Evolutionary conservation across 2,113 vertebrate genomes (phyloP).

Genomic region (Gadus chalcogrammus): DNA sequence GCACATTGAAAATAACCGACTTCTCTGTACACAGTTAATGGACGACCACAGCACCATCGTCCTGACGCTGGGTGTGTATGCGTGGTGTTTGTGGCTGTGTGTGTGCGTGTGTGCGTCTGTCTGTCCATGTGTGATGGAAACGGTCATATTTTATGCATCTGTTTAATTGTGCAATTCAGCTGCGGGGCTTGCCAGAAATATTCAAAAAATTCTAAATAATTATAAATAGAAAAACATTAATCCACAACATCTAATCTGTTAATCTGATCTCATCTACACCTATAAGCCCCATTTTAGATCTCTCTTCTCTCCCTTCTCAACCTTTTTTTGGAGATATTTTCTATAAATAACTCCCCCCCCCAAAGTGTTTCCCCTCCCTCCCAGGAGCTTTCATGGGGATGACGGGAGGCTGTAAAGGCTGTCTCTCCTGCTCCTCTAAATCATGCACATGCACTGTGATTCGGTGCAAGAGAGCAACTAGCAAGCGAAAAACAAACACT

Average conservation of each 20-base stretch:
- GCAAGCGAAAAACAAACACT: too few species aligned
- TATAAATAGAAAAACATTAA: conserved; percentile 1
- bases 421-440: too few species aligned
- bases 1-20: conserved; percentile 47
- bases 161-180: conserved; percentile 40
- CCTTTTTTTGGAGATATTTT: background rate
- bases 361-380: too few species aligned
- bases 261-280: conserved; percentile 10
- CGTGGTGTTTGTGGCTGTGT: conserved; percentile 5
- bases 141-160: too few species aligned
- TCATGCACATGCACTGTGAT: too few species aligned
- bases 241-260: background rate
- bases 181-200: conserved; percentile 9
- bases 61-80: background rate
- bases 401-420: too few species aligned
- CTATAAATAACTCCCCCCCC: background rate
- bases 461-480: too few species aligned
- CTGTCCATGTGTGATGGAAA: too few species aligned
- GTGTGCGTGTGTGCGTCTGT: too few species aligned
- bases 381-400: too few species aligned
- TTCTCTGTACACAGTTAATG: conserved; percentile 46
- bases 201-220: background rate
- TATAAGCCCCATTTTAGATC: background rate
- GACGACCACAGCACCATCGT: conserved; percentile 20
- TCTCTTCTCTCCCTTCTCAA: background rate